Conservation (phyloP, 2,113 vertebrate species). For the Urocolius indicus region DNA sequence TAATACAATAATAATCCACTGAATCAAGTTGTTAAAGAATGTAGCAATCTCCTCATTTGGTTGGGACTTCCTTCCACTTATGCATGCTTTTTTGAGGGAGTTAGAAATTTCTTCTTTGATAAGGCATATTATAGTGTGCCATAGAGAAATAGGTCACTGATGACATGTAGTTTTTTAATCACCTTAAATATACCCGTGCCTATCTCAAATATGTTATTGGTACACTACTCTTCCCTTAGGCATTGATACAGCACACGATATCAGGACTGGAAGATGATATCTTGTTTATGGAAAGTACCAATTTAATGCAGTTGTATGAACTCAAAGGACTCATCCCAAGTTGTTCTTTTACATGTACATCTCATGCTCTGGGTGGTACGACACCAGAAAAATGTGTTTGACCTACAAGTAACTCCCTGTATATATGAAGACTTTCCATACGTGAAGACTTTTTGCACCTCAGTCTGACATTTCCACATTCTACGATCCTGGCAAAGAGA, state of each 20-base stretch:
- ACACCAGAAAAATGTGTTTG: background rate
- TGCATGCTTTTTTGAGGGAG: too few relatives aligned
- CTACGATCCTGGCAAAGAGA: accelerated
- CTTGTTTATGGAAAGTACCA: background rate
- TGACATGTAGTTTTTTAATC: constrained; percentile 6
- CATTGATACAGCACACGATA: background rate
- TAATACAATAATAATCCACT: background rate
- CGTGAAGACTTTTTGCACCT: background rate
- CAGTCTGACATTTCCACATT: background rate
- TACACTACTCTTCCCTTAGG: background rate
- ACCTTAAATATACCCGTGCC: background rate
- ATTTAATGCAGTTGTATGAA: accelerated
- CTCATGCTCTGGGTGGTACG: background rate
- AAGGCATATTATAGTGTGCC: too few relatives aligned
- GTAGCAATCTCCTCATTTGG: background rate
- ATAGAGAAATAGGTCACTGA: background rate
- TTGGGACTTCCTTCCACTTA: background rate
- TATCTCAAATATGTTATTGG: background rate
- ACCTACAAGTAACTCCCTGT: background rate
- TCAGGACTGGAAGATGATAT: background rate
- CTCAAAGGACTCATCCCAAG: background rate
- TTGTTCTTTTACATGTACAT: accelerated
- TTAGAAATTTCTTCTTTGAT: too few relatives aligned
- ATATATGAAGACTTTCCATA: accelerated
- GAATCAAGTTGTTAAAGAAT: background rate